Conservation (phyloP, 2,888 invertebrate genomes). For the Orthonychiurus folsomi region DNA sequence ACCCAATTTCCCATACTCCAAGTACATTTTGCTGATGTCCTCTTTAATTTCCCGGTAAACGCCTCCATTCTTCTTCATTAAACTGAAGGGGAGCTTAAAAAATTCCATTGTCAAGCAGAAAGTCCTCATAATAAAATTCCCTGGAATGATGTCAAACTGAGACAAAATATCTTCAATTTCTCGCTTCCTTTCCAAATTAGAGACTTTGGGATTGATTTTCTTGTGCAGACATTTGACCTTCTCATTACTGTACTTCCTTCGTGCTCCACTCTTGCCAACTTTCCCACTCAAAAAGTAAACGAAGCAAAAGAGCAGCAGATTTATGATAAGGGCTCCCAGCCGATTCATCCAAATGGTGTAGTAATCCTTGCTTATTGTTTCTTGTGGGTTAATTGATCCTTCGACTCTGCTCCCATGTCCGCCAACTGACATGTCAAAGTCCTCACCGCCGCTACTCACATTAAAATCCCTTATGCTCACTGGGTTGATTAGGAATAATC, state of each 20-base stretch:
- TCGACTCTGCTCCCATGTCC: constrained; percentile 22
- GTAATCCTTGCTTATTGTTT: constrained; percentile 2
- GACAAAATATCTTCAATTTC: background rate
- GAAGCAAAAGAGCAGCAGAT: constrained; percentile 32
- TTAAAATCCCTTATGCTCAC: constrained; percentile 20
- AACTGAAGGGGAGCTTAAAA: background rate
- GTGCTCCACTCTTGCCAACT: background rate
- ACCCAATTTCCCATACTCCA: constrained; percentile 10
- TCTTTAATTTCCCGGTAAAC: constrained; percentile 7
- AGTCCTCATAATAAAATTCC: background rate
- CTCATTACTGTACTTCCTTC: constrained; percentile 12
- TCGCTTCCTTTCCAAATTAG: constrained; percentile 5
- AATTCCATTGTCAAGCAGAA: background rate
- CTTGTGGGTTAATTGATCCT: constrained; percentile 15
- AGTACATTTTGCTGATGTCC: constrained; percentile 5
- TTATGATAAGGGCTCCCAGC: constrained; percentile 30
- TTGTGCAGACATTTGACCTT: constrained; percentile 15
- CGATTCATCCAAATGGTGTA: constrained; percentile 22
- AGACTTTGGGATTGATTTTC: constrained; percentile 1
- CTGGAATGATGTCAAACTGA: constrained; percentile 7
- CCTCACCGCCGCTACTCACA: background rate
- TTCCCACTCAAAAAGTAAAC: constrained; percentile 34
- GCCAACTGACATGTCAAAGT: background rate
- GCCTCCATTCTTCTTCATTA: background rate
- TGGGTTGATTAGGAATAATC: constrained; percentile 38